A percentile compares a stretch with the other conserved stretches of the same genome.
Evolutionary conservation across 2,113 vertebrate species (phyloP).

Genomic region (Eptesicus fuscus): DNA sequence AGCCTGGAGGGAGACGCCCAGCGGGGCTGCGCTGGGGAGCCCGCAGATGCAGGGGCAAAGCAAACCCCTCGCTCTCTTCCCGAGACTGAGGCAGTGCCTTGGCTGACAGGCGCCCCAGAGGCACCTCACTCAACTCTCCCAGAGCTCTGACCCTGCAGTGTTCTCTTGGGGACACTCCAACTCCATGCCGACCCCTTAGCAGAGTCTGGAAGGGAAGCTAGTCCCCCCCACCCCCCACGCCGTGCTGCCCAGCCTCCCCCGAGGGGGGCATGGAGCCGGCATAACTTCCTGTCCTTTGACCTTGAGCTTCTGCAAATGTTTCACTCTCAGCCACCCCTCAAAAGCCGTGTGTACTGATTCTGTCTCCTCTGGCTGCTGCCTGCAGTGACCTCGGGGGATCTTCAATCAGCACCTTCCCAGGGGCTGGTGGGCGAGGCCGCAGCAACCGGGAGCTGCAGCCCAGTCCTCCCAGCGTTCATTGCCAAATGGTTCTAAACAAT

Average conservation of each 20-base stretch:
- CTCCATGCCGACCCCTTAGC: accelerated
- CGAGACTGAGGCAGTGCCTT: too few relatives aligned
- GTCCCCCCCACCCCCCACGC: too few relatives aligned
- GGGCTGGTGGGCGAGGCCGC: neutral
- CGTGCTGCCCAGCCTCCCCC: neutral
- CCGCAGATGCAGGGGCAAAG: neutral
- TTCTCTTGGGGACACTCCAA: neutral
- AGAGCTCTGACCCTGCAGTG: neutral
- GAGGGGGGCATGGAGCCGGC: neutral
- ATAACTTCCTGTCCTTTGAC: neutral
- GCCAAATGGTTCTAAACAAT: neutral
- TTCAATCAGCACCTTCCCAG: neutral
- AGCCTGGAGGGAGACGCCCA: neutral
- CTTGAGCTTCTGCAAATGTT: neutral
- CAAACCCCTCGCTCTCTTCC: neutral
- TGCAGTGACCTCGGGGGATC: neutral
- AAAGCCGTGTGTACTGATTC: neutral
- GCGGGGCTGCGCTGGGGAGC: neutral
- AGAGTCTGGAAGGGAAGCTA: neutral
- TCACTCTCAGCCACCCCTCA: neutral
- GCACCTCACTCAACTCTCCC: neutral
- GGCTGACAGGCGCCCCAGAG: neutral
- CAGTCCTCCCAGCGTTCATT: neutral
- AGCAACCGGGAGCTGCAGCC: neutral
- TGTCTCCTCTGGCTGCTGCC: conserved; percentile 13